Percentiles rank a stretch among this genome's conserved stretches.
Evolutionary conservation across 2,797 vertebrate genomes (phyloP).

Genomic region (Fistularia commersonii): DNA sequence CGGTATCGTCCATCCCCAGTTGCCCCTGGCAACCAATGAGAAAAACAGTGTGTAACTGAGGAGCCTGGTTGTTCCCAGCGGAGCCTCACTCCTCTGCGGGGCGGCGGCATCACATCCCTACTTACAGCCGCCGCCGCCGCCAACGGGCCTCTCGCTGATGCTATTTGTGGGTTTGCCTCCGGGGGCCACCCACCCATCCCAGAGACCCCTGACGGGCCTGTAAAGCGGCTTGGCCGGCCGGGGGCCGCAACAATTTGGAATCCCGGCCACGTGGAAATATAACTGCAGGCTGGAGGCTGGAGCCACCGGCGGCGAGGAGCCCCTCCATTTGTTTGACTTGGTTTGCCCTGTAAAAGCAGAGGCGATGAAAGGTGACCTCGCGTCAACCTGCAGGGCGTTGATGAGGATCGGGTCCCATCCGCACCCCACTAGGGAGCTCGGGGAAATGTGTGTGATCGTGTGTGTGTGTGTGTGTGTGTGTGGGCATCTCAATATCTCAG

Average conservation of each 20-base stretch:
- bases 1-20: no score
- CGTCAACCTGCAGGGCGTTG: conserved; percentile 57
- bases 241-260: conserved; percentile 37
- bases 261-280: conserved; percentile 34
- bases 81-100: conserved; percentile 6
- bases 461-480: no score
- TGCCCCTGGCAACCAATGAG: conserved; percentile 5
- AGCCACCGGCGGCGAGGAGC: conserved; percentile 46
- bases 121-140: no score
- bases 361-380: conserved; percentile 67
- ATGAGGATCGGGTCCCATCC: conserved; percentile 41
- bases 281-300: conserved; percentile 60
- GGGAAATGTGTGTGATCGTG: no score
- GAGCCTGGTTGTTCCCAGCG: conserved; percentile 16
- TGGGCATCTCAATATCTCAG: no score
- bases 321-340: conserved; percentile 79
- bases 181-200: conserved; percentile 78
- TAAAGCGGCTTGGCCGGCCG: conserved; percentile 49
- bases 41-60: conserved; percentile 9
- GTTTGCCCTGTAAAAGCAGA: conserved; percentile 64
- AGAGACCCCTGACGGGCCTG: conserved; percentile 53
- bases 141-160: no score
- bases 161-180: conserved; percentile 62
- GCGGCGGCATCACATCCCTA: conserved; percentile 23
- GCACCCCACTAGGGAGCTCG: no score